Evolutionary conservation across 2,113 vertebrate species (phyloP), one percentile per base, ranked within the genome.

Genomic region (Antennarius striatus): DNA sequence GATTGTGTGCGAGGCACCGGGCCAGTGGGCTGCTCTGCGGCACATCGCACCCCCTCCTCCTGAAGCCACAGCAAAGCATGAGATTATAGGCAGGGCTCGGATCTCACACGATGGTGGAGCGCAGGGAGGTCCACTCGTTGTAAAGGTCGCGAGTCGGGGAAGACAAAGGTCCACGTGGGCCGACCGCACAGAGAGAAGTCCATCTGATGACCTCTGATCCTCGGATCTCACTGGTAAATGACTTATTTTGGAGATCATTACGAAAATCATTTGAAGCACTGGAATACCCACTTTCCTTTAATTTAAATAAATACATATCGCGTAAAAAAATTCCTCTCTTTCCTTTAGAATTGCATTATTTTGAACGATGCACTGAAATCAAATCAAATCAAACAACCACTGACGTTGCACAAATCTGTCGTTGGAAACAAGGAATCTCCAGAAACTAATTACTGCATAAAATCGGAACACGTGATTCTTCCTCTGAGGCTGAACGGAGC

Each of bases 101-200:
- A 83, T 89, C 85, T 76, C 87, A 74, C 89, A 90, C 73, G 76
- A 79, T 12, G 89, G 64, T 58, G 78, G 83, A 61, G 49, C 67
- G 73, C 60, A 68, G 28, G 50, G 45, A 66, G 68, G 68, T 47
- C 47, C 45, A 56, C 47, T 50, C 50, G 22, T 22, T 42, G 14
- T 56, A 71, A 16, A 51, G 63, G 47, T 62, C 63, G 56, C 64
- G 52, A 57, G 75, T 69, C 66, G 70, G 56, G 29, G 5, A 36
- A 36, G 77, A 72, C 49, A 71, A 79, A 86, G 79, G 86, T 81
- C 68, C 8, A 14, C 4, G 4, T 9, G 48, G 5, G 5, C 39
- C 10, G 5, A 6, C 10, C 6, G 39, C 39, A 40, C 39, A 40
- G 6, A 40, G 39, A 22, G 22, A 47, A 47, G 46, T 47, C 5